Percentiles rank a stretch among this genome's conserved stretches.
Conservation (phyloP, 2,797 vertebrate species). For the Melopsittacus undulatus region DNA sequence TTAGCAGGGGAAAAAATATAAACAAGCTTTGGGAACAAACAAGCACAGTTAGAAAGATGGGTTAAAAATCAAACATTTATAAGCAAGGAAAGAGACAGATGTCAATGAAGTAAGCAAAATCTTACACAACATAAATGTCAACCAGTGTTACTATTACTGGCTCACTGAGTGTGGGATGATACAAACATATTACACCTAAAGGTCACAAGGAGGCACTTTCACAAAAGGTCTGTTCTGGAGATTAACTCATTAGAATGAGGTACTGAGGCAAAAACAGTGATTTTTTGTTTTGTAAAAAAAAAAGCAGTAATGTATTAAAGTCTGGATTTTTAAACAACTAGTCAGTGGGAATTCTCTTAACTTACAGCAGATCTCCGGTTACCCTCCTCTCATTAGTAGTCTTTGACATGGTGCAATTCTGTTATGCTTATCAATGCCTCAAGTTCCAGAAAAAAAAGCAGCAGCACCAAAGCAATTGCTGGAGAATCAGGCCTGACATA, state of each 20-base stretch:
- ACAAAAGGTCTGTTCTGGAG: background rate
- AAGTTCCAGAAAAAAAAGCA: background rate
- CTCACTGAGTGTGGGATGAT: background rate
- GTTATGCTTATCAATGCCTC: background rate
- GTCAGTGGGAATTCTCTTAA: background rate
- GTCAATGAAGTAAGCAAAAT: background rate
- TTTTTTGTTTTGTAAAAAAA: background rate
- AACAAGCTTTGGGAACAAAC: background rate
- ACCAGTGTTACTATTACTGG: background rate
- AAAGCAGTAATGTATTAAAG: background rate
- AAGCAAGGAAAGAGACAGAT: background rate
- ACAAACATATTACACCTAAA: background rate
- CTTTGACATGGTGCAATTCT: background rate
- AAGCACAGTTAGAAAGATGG: background rate
- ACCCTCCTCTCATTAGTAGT: background rate
- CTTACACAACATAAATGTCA: background rate
- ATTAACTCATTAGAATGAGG: background rate
- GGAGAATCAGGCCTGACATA: background rate
- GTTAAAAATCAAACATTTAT: background rate
- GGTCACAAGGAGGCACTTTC: background rate
- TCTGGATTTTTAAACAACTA: background rate
- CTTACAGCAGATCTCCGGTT: background rate
- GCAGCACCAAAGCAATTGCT: background rate
- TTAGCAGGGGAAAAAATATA: background rate
- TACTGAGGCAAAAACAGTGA: background rate